Percentiles rank a stretch among this genome's conserved stretches.
These are phyloP conservation scores for Rhagoletis zephyria DNA, from an alignment of 1,140 invertebrate genomes.

Conservation along the genomic window DNA sequence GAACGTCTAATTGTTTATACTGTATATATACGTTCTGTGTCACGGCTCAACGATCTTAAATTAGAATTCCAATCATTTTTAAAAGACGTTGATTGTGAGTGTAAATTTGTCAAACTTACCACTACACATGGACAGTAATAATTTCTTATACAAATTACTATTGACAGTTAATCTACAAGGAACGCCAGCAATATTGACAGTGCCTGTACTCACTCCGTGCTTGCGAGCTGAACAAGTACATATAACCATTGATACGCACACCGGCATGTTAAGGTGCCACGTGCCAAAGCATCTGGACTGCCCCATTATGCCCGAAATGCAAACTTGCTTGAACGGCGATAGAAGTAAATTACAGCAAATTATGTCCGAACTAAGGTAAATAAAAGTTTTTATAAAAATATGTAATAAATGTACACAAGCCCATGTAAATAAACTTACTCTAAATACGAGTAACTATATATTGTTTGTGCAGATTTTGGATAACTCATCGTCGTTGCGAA, in stretches of 20 bases:
- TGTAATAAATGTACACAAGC: neutral
- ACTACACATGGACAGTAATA: neutral
- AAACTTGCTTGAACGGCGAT: constrained; percentile 85
- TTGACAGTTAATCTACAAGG: constrained; percentile 80
- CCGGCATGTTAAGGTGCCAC: constrained; percentile 91
- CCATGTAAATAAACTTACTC: neutral
- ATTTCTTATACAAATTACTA: constrained; percentile 32
- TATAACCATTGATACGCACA: constrained; percentile 93
- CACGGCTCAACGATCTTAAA: constrained; percentile 87
- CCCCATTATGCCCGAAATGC: constrained; percentile 86
- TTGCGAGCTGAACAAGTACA: constrained; percentile 91
- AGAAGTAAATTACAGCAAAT: constrained; percentile 80
- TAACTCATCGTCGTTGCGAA: constrained; percentile 91
- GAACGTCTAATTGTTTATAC: constrained; percentile 97
- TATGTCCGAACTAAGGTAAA: constrained; percentile 80
- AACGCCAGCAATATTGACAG: constrained; percentile 90
- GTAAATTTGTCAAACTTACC: constrained; percentile 56
- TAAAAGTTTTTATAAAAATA: neutral
- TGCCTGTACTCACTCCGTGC: constrained; percentile 90
- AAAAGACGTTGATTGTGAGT: constrained; percentile 82
- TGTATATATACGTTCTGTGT: constrained; percentile 91
- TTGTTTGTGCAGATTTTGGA: constrained; percentile 80
- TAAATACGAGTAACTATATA: neutral
- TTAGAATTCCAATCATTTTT: constrained; percentile 83
- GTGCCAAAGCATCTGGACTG: constrained; percentile 89